Evolutionary conservation across 1,140 invertebrate genomes (phyloP).

Genomic region (Zaprionus ghesquierei): DNA sequence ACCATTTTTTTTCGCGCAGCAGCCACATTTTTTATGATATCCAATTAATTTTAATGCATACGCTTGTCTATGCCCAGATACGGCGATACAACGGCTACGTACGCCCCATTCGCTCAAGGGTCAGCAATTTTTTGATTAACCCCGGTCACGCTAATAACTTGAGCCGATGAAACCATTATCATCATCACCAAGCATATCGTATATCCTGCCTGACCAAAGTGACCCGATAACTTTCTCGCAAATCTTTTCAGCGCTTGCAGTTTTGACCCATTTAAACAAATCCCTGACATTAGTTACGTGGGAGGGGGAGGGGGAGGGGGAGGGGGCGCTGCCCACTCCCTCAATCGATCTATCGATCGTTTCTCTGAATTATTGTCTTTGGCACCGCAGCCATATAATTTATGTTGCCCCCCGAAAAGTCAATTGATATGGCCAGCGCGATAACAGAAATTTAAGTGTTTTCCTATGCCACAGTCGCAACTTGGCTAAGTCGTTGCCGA

Average conservation of each 20-base stretch:
- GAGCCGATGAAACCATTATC: conserved; percentile 67
- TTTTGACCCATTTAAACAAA: conserved; percentile 62
- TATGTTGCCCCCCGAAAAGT: conserved; percentile 71
- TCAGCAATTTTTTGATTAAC: conserved; percentile 77
- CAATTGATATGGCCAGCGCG: conserved; percentile 72
- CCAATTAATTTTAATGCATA: conserved; percentile 73
- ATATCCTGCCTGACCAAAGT: neutral
- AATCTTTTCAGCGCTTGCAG: conserved; percentile 18
- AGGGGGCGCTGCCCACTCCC: neutral
- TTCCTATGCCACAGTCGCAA: conserved; percentile 46
- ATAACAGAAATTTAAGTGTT: conserved; percentile 70
- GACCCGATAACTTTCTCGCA: conserved; percentile 47
- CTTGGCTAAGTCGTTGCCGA: conserved; percentile 7
- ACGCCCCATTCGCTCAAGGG: conserved; percentile 39
- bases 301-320: neutral
- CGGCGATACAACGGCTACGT: neutral
- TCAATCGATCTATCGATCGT: conserved; percentile 22
- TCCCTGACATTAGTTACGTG: conserved; percentile 60
- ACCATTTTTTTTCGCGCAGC: conserved; percentile 34
- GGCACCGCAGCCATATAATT: conserved; percentile 65
- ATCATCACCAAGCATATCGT: conserved; percentile 3
- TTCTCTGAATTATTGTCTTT: conserved; percentile 72
- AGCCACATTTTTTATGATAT: conserved; percentile 61
- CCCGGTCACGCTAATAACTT: conserved; percentile 59
- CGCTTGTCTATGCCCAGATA: conserved; percentile 46